phyloP scores from a whole-genome alignment of 2,797 vertebrate species.

The Phrynocephalus forsythii region DNA sequence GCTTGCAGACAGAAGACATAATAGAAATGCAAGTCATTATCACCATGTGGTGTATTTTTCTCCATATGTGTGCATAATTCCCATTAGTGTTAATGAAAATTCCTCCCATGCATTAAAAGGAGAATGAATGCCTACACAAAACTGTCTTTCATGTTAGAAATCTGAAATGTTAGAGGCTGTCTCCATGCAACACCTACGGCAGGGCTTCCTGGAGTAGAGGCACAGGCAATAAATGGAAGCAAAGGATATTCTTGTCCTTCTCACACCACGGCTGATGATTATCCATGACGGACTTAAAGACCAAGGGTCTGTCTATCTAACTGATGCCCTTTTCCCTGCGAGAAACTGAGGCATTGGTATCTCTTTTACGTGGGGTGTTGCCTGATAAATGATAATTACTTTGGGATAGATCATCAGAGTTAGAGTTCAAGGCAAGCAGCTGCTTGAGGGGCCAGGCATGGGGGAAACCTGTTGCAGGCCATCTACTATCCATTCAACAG shows the following conservation, averaged over 20 bases:
- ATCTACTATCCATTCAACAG: not conserved
- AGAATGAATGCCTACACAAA: conserved; percentile 49
- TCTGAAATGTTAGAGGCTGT: conserved; percentile 8
- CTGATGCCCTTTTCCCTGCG: not conserved
- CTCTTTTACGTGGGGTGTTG: not conserved
- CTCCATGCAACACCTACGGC: not conserved
- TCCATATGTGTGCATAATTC: conserved; percentile 73
- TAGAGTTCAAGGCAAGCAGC: not conserved
- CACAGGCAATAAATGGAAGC: not conserved
- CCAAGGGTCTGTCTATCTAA: not conserved
- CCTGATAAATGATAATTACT: not conserved
- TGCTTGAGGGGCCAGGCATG: not conserved
- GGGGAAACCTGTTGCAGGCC: not conserved
- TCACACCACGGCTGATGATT: not conserved
- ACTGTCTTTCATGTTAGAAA: not conserved
- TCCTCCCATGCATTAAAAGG: conserved; percentile 57
- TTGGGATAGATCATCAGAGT: too few relatives aligned
- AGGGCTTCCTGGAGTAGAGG: conserved; percentile 1
- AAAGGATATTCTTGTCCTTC: not conserved
- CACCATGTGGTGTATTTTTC: conserved; percentile 74
- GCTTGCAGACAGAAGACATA: conserved; percentile 71
- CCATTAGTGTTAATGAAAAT: conserved; percentile 70
- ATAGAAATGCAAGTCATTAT: conserved; percentile 74
- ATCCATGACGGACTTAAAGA: not conserved
- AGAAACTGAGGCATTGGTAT: not conserved